Base-by-base conservation (phyloP, 1,140 invertebrate genomes). In the Drosophila yakuba region DNA sequence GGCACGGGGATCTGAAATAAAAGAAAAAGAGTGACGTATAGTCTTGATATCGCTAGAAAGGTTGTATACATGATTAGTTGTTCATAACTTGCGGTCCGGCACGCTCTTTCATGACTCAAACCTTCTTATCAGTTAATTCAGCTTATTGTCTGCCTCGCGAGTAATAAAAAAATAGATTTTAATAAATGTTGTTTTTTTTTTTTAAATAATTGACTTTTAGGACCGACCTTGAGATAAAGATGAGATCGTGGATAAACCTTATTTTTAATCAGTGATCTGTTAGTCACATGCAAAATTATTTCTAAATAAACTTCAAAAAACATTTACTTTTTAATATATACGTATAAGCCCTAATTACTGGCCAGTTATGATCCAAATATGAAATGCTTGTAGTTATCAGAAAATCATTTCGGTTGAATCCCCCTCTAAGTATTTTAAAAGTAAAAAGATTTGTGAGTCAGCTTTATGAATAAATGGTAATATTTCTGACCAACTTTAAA, bases 1-100 rank as follows among this genome's bases (percentile, higher is more conserved):
- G 97, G 97, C 66, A 97, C 95, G 1, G 94, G 80, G 77, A 97
- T 94, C 96, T 97, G 58, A 36, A 59, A 57, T 47, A 2, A 39
- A 4, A 28, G 28, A 25, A 38, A 36, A n/a, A n/a, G 8, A 8
- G 1, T n/a, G 2, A 43, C 1, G 8, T 5, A 47, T 45, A 2
- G 32, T 32, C 8, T 10, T 32, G 7, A 32, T 32, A 8, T 10
- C 1, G 32, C 32, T 8, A 32, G 32, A 32, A 32, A 32, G 32
- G 8, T 32, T 32, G 28, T 8, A 32, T 15, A 44, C 41, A 44
- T 44, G n/a, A 6, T 15, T 44, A 44, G 3, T 15, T 41, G 3
- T 44, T 44, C 2, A 44, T 20, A 39, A 8, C 10, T 20, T 39
- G 15, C 25, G 39, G 17, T 39, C 23, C 23, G 12, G 35, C 23